These are phyloP conservation scores for Sinosuthora webbiana DNA, from an alignment of 2,113 vertebrate genomes.

Conservation along the genomic window DNA sequence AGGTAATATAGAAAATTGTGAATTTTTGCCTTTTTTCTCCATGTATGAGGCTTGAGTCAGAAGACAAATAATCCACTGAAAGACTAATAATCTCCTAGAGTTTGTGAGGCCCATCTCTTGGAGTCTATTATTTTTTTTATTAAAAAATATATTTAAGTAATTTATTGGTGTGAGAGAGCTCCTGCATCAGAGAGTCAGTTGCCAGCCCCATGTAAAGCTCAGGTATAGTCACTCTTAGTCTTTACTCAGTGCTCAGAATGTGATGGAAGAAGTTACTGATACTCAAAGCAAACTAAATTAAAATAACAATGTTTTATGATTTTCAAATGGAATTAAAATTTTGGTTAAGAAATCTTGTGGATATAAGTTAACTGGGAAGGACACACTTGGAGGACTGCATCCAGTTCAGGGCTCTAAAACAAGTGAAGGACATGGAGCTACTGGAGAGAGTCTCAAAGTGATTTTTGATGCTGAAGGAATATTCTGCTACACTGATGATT, in stretches of 20 bases:
- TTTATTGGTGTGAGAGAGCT: background rate
- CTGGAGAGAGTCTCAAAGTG: background rate
- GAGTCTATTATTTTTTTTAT: background rate
- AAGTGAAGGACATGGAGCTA: background rate
- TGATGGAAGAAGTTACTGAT: background rate
- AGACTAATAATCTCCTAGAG: background rate
- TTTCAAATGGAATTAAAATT: background rate
- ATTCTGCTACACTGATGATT: background rate
- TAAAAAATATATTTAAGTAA: background rate
- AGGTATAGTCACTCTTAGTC: background rate
- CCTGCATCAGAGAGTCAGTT: background rate
- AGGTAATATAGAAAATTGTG: background rate
- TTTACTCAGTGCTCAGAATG: background rate
- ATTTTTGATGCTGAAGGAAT: background rate
- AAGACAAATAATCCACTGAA: background rate
- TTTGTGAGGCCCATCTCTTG: background rate
- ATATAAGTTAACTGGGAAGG: background rate
- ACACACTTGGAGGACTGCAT: background rate
- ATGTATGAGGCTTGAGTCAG: background rate
- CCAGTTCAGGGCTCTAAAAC: background rate
- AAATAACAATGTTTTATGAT: background rate
- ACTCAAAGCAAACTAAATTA: background rate
- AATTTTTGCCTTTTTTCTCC: background rate
- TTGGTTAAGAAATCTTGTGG: background rate
- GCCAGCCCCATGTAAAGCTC: background rate